phyloP scores from a whole-genome alignment of 2,888 invertebrate genomes.

The Entomobrya proxima region DNA sequence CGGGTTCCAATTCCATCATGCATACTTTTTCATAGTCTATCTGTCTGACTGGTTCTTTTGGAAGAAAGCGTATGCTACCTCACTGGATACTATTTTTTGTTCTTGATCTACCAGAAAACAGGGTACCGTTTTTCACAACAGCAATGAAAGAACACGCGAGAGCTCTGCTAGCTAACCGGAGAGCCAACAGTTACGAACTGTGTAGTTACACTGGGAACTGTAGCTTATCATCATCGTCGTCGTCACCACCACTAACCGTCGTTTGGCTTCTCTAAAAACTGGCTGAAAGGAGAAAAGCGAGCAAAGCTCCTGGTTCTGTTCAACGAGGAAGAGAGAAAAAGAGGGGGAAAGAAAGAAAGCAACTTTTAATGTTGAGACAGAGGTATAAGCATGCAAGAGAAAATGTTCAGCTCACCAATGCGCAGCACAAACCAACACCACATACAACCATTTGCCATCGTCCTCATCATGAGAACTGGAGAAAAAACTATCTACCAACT shows the following conservation, averaged over 20 bases:
- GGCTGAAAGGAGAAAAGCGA: background rate
- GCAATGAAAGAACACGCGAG: constrained; percentile 23
- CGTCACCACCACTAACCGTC: constrained; percentile 50
- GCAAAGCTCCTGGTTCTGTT: background rate
- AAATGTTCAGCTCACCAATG: background rate
- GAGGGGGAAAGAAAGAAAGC: constrained; percentile 42
- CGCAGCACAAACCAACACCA: constrained; percentile 20
- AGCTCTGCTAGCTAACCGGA: constrained; percentile 58
- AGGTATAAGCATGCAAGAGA: background rate
- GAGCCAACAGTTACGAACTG: constrained; percentile 52
- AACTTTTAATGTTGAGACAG: background rate
- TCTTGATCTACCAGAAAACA: no score
- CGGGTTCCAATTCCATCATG: no score
- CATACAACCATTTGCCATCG: constrained; percentile 15
- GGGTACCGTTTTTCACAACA: background rate
- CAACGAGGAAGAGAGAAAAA: constrained; percentile 1
- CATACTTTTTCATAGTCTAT: no score
- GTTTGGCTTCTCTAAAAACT: constrained; percentile 57
- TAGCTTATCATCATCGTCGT: constrained; percentile 52
- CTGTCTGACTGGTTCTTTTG: no score
- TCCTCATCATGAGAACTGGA: background rate
- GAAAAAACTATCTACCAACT: background rate
- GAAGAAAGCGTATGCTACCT: background rate
- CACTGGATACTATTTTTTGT: no score
- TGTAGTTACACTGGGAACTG: constrained; percentile 48